Percentiles rank a stretch among this genome's conserved stretches.
phyloP scores from a whole-genome alignment of 2,113 vertebrate genomes.

The Heterocephalus glaber region DNA sequence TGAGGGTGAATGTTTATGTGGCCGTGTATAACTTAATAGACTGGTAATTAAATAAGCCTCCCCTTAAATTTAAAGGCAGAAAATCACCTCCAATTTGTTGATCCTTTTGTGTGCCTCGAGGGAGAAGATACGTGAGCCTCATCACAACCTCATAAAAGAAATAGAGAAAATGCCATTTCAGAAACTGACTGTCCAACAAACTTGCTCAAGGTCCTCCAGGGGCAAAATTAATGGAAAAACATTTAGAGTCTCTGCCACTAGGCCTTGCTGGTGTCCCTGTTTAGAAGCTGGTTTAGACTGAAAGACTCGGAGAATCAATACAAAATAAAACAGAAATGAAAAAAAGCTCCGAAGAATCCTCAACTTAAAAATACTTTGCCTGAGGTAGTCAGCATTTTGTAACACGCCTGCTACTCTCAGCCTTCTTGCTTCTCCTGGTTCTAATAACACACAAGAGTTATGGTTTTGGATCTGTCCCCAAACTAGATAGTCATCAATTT shows the following conservation, averaged over 20 bases:
- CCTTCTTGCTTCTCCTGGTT: background rate
- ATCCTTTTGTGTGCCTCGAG: background rate
- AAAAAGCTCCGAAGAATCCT: background rate
- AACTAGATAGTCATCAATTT: constrained; percentile 72
- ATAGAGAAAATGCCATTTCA: background rate
- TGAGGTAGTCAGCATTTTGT: background rate
- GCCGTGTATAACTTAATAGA: background rate
- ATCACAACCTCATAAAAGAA: background rate
- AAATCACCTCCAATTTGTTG: background rate
- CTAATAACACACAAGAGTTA: constrained; percentile 49
- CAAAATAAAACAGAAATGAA: constrained; percentile 52
- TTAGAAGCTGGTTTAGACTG: background rate
- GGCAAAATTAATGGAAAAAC: background rate
- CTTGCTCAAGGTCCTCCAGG: background rate
- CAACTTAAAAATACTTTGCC: background rate
- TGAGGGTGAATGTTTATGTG: background rate
- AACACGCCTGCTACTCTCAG: background rate
- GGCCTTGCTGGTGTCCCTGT: background rate
- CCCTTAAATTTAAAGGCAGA: constrained; percentile 47
- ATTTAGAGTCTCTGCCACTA: background rate
- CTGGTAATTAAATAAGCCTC: background rate
- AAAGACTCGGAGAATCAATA: constrained; percentile 17
- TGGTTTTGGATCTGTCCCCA: constrained; percentile 53
- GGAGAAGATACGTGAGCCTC: background rate
- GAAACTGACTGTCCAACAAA: background rate